phyloP scores from a whole-genome alignment of 1,140 invertebrate genomes.

The Coenobita brevimanus region DNA sequence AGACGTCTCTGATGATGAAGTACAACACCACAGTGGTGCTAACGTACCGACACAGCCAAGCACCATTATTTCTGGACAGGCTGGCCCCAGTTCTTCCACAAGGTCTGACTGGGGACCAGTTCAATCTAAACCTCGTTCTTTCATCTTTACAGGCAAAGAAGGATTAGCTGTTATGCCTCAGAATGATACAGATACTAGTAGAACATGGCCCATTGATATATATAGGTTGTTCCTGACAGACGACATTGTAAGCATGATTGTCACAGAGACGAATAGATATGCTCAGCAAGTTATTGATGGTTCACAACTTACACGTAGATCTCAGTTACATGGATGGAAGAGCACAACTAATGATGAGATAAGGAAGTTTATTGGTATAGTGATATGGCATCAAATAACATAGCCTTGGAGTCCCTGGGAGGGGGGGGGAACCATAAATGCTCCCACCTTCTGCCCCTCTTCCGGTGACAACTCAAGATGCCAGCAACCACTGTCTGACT shows the following conservation, averaged over 20 bases:
- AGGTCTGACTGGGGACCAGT: slow-evolving; percentile 11
- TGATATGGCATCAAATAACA: no score
- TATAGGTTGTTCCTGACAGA: slow-evolving; percentile 19
- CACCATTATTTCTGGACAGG: no score
- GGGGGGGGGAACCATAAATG: no score
- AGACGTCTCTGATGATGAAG: no score
- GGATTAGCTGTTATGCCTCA: background rate
- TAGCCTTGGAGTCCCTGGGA: no score
- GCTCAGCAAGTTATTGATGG: slow-evolving; percentile 18
- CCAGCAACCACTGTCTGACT: no score
- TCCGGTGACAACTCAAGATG: no score
- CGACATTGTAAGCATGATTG: slow-evolving; percentile 30
- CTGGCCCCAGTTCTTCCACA: no score
- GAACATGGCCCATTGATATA: background rate
- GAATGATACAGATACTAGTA: background rate
- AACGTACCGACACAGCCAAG: no score
- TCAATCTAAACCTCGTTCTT: background rate
- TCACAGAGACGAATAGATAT: slow-evolving; percentile 19
- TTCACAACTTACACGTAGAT: slow-evolving; percentile 19
- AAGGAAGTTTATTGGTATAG: background rate
- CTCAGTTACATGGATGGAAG: background rate
- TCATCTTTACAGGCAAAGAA: slow-evolving; percentile 28
- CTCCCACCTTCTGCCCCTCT: no score
- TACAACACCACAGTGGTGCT: no score
- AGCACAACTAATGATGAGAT: background rate